phyloP scores from a whole-genome alignment of 2,797 vertebrate genomes.

The Acanthurus tractus region DNA sequence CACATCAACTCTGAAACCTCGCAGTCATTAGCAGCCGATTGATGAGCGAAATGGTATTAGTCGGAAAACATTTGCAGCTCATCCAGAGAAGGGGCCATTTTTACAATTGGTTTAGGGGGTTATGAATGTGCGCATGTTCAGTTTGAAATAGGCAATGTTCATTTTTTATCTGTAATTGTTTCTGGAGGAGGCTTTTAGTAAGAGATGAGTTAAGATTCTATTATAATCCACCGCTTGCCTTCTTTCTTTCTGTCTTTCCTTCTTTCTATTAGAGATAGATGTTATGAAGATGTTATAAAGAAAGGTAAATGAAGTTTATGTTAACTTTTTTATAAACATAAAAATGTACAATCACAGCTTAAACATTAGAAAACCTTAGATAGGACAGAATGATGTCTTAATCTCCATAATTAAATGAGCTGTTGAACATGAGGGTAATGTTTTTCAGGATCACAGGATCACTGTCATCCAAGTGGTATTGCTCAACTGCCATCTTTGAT shows the following conservation, averaged over 20 bases:
- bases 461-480: slow-evolving; percentile 41
- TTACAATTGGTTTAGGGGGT: slow-evolving; percentile 85
- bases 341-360: neutral
- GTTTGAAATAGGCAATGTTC: slow-evolving; percentile 82
- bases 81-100: slow-evolving; percentile 80
- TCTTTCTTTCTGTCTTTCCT: slow-evolving; percentile 28
- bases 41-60: slow-evolving; percentile 82
- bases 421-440: slow-evolving; percentile 5
- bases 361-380: neutral
- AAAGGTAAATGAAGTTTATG: too few relatives aligned
- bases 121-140: slow-evolving; percentile 83
- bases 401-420: slow-evolving; percentile 10
- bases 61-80: slow-evolving; percentile 85
- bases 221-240: slow-evolving; percentile 69
- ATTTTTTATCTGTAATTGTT: slow-evolving; percentile 89
- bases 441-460: slow-evolving; percentile 7
- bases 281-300: too few relatives aligned
- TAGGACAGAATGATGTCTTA: slow-evolving; percentile 5
- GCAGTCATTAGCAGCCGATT: slow-evolving; percentile 85
- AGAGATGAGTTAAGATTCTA: slow-evolving; percentile 82
- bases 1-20: slow-evolving; percentile 79
- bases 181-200: slow-evolving; percentile 86
- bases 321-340: neutral
- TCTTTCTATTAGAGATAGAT: slow-evolving; percentile 11
- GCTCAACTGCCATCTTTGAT: slow-evolving; percentile 36